A percentile compares a stretch with the other conserved stretches of the same genome.
These are phyloP conservation scores for Microcebus griseorufus DNA, from an alignment of 2,113 vertebrate genomes.

Conservation along the genomic window DNA sequence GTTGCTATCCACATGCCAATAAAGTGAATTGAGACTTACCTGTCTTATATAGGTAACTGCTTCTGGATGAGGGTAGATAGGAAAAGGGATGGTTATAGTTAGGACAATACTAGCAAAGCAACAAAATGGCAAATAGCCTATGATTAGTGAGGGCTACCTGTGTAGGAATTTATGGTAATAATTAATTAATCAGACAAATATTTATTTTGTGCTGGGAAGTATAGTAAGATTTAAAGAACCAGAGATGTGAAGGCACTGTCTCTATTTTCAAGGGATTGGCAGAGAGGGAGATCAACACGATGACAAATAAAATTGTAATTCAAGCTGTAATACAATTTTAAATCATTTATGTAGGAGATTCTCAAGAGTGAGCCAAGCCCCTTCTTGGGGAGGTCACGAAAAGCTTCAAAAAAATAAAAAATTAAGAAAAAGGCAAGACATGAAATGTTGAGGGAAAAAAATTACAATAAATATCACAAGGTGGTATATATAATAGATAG, in stretches of 20 bases:
- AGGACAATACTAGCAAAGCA: neutral
- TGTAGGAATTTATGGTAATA: neutral
- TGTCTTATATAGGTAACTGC: neutral
- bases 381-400: neutral
- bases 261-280: neutral
- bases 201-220: neutral
- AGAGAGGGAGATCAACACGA: neutral
- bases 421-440: neutral
- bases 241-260: neutral
- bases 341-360: neutral
- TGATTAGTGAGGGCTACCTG: neutral
- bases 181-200: neutral
- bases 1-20: neutral
- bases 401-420: neutral
- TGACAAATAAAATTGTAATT: neutral
- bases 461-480: neutral
- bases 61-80: neutral
- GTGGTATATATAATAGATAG: neutral
- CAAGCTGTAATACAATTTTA: neutral
- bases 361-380: neutral
- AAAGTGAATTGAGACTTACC: neutral
- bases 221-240: neutral
- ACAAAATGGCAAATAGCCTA: neutral
- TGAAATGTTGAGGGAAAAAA: neutral
- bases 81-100: neutral